Base-by-base conservation (phyloP, 2,797 vertebrate genomes). In the Danio kyathit region DNA sequence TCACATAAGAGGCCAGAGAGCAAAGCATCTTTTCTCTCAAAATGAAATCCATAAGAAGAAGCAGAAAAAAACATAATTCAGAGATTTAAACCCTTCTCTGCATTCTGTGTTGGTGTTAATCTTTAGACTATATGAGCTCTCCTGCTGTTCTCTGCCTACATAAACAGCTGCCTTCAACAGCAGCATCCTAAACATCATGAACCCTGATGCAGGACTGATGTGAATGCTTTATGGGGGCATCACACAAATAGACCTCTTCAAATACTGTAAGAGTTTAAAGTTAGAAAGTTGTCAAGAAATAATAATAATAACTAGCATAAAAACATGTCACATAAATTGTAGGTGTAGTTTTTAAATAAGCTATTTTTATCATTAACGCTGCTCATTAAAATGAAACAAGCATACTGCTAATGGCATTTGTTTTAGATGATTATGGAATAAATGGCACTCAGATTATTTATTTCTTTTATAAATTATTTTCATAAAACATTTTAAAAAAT, bases 31-130 rank as follows among this genome's bases (percentile, higher is more conserved):
- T 29, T 29, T 29, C 51, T 73, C 52, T 57, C 46, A 6, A 51
- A 66, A 76, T 49, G 19, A 73, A 76, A 86, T 61, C 48, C 65
- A 43, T 52, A 66, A 51, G 41, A 73, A 73, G 10, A 41, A 21
- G 43, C 0, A 51, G 21, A 4, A 46, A 46, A 29, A 21, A 5
- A 44, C 8, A 57, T 14, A 12, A 16, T 76, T 77, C 4, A 21
- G 51, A 14, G 74, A 57, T 56, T 56, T 40, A 61, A 59, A 66
- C 65, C 17, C 11, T 13, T 1, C 29, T 17, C 14, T 64, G 8
- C 61, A 7, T 19, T 17, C 66, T 29, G 52, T 60, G 54, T 40
- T 70, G 43, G 3, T 49, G 73, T 74, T 74, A 49, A 63, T 78
- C 65, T 60, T 69, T 11, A 60, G 7, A 78, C 41, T 57, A 59